Percentiles rank a stretch among this genome's conserved stretches.
Evolutionary conservation across 2,797 vertebrate genomes (phyloP).

Genomic region (Pitangus sulphuratus): DNA sequence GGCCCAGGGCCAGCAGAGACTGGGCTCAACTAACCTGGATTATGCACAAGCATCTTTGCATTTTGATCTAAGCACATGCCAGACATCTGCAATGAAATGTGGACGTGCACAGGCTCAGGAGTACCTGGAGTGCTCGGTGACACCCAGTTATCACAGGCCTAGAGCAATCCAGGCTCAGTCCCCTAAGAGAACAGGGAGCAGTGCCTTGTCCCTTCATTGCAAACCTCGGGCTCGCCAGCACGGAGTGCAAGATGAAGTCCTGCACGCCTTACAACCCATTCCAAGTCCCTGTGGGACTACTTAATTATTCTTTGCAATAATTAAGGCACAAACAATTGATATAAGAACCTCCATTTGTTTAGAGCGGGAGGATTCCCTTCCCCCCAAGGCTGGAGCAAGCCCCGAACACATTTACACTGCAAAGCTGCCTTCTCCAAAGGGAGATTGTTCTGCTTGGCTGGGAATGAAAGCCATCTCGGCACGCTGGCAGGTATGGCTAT

Average conservation of each 20-base stretch:
- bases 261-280: background rate
- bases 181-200: background rate
- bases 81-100: background rate
- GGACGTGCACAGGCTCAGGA: background rate
- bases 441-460: constrained; percentile 65
- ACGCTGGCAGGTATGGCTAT: constrained; percentile 58
- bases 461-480: constrained; percentile 28
- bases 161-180: constrained; percentile 20
- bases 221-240: constrained; percentile 19
- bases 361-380: background rate
- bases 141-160: background rate
- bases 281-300: constrained; percentile 17
- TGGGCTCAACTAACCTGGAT: background rate
- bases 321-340: constrained; percentile 60
- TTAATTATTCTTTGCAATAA: constrained; percentile 66
- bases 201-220: background rate
- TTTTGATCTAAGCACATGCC: background rate
- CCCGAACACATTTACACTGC: background rate
- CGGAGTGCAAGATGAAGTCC: background rate
- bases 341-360: constrained; percentile 51
- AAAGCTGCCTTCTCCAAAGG: constrained; percentile 60
- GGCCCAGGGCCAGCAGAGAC: background rate
- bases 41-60: background rate
- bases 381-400: constrained; percentile 44
- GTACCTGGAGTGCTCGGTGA: background rate